These are phyloP conservation scores for Acipenser ruthenus DNA, from an alignment of 2,797 vertebrate genomes.

Conservation along the genomic window DNA sequence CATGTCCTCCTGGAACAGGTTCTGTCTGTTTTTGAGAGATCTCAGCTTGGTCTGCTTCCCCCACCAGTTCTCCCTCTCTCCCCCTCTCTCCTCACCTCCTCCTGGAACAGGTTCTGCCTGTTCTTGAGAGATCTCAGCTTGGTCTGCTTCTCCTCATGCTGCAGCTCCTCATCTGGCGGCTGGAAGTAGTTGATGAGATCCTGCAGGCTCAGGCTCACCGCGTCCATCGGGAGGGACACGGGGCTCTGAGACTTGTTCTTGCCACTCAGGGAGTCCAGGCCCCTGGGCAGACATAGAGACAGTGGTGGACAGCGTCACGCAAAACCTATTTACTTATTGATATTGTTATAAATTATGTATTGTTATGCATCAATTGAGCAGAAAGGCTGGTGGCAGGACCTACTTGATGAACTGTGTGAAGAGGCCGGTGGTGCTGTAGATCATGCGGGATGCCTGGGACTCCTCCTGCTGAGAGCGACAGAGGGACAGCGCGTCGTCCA, in stretches of 20 bases:
- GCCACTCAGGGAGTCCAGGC: conserved; percentile 74
- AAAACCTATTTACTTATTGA: too few relatives aligned
- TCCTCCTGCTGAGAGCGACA: conserved; percentile 82
- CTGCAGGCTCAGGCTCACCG: conserved; percentile 79
- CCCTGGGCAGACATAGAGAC: conserved; percentile 42
- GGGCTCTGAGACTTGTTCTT: conserved; percentile 66
- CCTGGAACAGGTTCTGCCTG: conserved; percentile 88
- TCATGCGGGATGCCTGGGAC: conserved; percentile 86
- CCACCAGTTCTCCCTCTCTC: too few relatives aligned
- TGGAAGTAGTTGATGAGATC: conserved; percentile 87
- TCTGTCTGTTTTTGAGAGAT: too few relatives aligned
- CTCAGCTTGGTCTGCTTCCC: too few relatives aligned
- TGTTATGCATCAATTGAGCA: too few relatives aligned
- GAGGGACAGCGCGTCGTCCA: conserved; percentile 81
- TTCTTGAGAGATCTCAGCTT: conserved; percentile 83
- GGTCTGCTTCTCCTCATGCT: conserved; percentile 87
- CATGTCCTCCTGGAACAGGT: too few relatives aligned
- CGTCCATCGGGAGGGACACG: conserved; percentile 69
- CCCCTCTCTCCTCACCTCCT: conserved; percentile 59
- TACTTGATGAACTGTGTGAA: conserved; percentile 87
- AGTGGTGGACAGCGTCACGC: too few relatives aligned
- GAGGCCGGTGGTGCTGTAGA: conserved; percentile 77
- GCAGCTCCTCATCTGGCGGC: conserved; percentile 79
- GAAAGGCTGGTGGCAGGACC: not conserved
- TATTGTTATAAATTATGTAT: too few relatives aligned